phyloP scores from a whole-genome alignment of 2,113 vertebrate genomes.

The Anolis sagrei region DNA sequence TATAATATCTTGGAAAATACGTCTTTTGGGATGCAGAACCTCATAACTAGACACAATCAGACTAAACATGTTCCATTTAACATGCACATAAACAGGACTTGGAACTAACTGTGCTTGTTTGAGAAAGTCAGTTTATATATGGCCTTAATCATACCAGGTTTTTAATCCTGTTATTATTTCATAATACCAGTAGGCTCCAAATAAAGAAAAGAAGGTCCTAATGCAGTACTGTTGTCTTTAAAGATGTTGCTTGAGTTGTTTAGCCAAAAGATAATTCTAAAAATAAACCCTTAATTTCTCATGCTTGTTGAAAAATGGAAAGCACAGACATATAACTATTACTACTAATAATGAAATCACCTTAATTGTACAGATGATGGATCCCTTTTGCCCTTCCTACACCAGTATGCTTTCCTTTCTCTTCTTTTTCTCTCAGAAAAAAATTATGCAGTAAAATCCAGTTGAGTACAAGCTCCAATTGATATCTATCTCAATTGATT shows the following conservation, averaged over 20 bases:
- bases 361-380: background rate
- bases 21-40: too few relatives aligned
- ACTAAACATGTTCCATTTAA: too few relatives aligned
- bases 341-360: constrained; percentile 23
- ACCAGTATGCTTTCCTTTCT: background rate
- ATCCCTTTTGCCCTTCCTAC: constrained; percentile 10
- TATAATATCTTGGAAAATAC: too few relatives aligned
- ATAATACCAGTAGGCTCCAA: accelerated
- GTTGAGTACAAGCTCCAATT: constrained; percentile 22
- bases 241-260: constrained; percentile 7
- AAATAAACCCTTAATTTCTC: background rate
- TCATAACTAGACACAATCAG: too few relatives aligned
- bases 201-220: constrained; percentile 15
- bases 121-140: background rate
- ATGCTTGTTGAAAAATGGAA: background rate
- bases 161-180: background rate
- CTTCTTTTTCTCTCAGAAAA: constrained; percentile 21
- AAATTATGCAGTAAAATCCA: constrained; percentile 44
- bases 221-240: background rate
- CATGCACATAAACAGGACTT: too few relatives aligned
- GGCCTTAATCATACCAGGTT: constrained; percentile 28
- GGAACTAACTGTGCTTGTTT: too few relatives aligned
- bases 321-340: background rate
- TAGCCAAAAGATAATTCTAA: constrained; percentile 35
- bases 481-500: constrained; percentile 71